phyloP scores from a whole-genome alignment of 1,140 invertebrate species.

The Drosophila mojavensis region DNA sequence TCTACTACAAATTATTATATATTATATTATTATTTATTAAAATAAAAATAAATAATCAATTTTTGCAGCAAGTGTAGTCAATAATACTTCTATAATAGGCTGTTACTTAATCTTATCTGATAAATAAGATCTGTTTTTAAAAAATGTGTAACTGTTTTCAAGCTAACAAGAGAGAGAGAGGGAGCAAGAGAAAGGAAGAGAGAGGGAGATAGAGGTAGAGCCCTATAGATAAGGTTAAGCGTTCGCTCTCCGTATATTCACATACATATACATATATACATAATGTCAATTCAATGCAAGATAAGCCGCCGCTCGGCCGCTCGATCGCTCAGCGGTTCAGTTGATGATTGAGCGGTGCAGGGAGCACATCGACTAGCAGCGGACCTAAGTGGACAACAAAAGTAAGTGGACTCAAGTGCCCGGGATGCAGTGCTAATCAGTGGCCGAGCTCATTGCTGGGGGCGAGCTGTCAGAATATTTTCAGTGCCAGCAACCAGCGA shows the following conservation, averaged over 20 bases:
- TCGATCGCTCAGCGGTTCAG: slow-evolving; percentile 14
- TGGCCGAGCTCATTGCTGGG: neutral
- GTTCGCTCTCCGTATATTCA: neutral
- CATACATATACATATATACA: neutral
- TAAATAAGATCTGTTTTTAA: neutral
- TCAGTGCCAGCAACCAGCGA: slow-evolving; percentile 3
- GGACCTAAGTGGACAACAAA: slow-evolving; percentile 42
- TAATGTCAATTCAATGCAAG: slow-evolving; percentile 3
- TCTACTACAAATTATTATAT: no score
- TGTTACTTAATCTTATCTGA: neutral
- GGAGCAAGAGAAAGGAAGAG: neutral
- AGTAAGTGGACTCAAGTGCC: slow-evolving; percentile 24
- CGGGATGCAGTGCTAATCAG: slow-evolving; percentile 39
- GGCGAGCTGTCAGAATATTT: slow-evolving; percentile 6
- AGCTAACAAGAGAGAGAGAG: neutral
- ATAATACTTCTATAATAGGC: neutral
- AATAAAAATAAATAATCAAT: neutral
- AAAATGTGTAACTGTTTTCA: neutral
- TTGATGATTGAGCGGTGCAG: slow-evolving; percentile 31
- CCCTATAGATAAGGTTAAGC: slow-evolving; percentile 3
- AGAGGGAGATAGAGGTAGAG: neutral
- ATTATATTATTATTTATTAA: no score
- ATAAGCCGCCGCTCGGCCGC: slow-evolving; percentile 22
- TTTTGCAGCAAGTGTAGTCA: neutral
- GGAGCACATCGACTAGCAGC: slow-evolving; percentile 23